Percentiles rank a stretch among this genome's conserved stretches.
Conservation (phyloP, 2,888 invertebrate genomes). For the Parochlus steinenii region DNA sequence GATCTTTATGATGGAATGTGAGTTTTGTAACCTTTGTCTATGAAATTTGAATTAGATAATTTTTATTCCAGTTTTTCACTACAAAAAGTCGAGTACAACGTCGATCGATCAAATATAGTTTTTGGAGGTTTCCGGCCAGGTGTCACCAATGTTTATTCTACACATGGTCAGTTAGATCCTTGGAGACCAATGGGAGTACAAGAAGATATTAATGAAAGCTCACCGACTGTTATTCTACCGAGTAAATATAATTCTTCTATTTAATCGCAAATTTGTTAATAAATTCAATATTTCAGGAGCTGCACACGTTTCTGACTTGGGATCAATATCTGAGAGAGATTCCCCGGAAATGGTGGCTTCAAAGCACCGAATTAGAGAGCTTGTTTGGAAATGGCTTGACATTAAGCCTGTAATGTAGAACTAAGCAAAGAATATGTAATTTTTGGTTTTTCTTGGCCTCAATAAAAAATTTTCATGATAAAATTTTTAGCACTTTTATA, state of each 20-base stretch:
- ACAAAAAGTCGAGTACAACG: not conserved
- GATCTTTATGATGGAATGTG: conserved; percentile 1
- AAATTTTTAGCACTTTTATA: no score
- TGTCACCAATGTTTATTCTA: conserved; percentile 2
- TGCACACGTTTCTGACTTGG: conserved; percentile 25
- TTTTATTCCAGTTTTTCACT: conserved; percentile 1
- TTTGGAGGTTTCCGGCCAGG: conserved; percentile 1
- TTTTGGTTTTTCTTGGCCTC: no score
- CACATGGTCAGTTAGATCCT: conserved; percentile 4
- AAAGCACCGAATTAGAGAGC: conserved; percentile 19
- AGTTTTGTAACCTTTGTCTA: no score
- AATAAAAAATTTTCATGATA: no score
- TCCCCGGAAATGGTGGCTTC: conserved; percentile 22
- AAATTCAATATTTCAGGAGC: conserved; percentile 18
- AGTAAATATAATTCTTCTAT: not conserved
- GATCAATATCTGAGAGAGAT: conserved; percentile 20
- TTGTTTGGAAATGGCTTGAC: conserved; percentile 21
- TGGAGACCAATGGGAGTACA: conserved; percentile 29
- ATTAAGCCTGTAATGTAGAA: no score
- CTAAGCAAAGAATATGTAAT: no score
- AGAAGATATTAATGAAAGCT: conserved; percentile 17
- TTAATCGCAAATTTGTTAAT: conserved; percentile 16
- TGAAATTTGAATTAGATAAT: no score
- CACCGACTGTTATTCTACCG: conserved; percentile 19
- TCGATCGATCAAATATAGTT: not conserved